Conservation (phyloP, 2,113 vertebrate species). For the Oreotrochilus melanogaster region DNA sequence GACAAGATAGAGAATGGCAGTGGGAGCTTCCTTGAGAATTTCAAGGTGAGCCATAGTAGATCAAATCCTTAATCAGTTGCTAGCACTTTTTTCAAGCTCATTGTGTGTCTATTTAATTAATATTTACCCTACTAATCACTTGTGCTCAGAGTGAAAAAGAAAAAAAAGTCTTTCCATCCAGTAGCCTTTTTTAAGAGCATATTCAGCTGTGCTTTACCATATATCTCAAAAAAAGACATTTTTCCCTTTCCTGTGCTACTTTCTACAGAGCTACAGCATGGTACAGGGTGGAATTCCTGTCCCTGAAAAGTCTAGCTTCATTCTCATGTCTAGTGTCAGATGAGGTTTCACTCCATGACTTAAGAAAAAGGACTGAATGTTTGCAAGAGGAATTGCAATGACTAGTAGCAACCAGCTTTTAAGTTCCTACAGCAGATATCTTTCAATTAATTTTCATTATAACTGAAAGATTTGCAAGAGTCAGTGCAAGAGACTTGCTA, state of each 20-base stretch:
- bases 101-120: neutral
- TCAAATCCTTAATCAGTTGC: neutral
- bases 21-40: constrained; percentile 91
- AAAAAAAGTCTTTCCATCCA: neutral
- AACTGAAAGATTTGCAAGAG: neutral
- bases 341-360: neutral
- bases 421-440: neutral
- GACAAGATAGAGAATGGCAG: constrained; percentile 80
- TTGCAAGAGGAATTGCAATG: neutral
- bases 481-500: neutral
- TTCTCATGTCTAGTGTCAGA: neutral
- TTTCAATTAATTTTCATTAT: neutral
- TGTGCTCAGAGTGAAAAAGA: neutral
- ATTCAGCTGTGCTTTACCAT: neutral
- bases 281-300: neutral
- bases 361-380: neutral
- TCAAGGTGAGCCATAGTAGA: constrained; percentile 82
- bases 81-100: neutral
- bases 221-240: neutral
- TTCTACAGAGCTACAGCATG: neutral
- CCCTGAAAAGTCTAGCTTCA: neutral
- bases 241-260: neutral
- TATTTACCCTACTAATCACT: neutral
- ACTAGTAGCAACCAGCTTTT: neutral
- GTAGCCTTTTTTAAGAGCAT: neutral